Base-by-base conservation (phyloP, 2,113 vertebrate genomes). In the human region DNA sequence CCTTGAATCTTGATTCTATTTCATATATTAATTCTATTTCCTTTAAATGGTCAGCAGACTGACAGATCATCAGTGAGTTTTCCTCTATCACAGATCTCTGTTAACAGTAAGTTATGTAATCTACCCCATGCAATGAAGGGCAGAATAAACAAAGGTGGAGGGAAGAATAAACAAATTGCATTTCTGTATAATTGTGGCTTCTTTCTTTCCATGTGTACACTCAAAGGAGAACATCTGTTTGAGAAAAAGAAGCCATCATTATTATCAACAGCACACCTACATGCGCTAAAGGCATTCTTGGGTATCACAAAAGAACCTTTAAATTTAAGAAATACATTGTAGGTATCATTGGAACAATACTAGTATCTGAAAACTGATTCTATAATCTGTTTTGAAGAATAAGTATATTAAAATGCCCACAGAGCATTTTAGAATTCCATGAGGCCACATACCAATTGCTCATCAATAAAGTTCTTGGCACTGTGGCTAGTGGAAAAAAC, bases 1-100 rank as follows among this genome's bases (percentile, higher is more conserved):
- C 59, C 96, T 95, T 89, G 27, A 96, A 93, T 78, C 35, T n/a
- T 50, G 35, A 89, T 85, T 87, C 82, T 80, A 12, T 92, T 88
- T 72, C 25, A 90, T 50, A 35, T 25, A 90, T 40, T 81, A 83
- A 83, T 94, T 87, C 61, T 90, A 55, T 81, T 93, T 96, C 16
- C 50, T 90, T 43, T 90, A 88, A 68, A 43, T 86, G 25, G 79
- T 55, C 8, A 3, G 32, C 78, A 92, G 27, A 83, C 59, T 75
- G 72, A 70, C 38, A 43, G 27, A 43, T 68, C 48, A 70, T n/a
- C 43, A 14, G 0, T 70, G n/a, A 16, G 14, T 50, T 86, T 84
- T 88, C 50, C 35, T 57, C 7, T 70, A 17, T 59, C 57, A 72
- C 30, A 78, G 70, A 82, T 25, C 11, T 89, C 79, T 61, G 35